Evolutionary conservation across 2,797 vertebrate species (phyloP).

Genomic region (Eremophila alpestris): DNA sequence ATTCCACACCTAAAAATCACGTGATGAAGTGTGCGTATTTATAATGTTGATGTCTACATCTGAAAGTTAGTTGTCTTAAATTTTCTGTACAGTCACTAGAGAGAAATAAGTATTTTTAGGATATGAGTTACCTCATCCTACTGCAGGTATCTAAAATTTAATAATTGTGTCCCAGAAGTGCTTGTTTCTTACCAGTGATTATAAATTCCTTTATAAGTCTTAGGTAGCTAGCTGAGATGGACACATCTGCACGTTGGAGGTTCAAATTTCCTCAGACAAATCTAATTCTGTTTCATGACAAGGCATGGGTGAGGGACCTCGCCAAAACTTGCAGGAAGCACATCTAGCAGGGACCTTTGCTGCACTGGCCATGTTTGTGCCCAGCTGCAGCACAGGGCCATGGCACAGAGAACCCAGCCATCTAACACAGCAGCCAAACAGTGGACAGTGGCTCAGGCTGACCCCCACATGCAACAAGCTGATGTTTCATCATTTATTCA

Average conservation of each 20-base stretch:
- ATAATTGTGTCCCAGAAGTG: background rate
- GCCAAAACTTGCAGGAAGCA: background rate
- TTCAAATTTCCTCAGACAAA: background rate
- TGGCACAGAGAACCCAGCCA: background rate
- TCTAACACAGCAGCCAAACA: background rate
- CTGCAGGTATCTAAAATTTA: background rate
- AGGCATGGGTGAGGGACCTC: background rate
- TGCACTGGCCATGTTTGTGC: background rate
- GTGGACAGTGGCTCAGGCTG: background rate
- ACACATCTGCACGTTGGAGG: background rate
- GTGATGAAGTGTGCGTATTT: background rate
- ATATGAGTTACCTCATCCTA: background rate
- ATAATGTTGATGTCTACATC: background rate
- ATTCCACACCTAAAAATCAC: accelerated
- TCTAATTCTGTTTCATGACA: background rate
- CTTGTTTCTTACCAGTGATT: background rate
- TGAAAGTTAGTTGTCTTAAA: background rate
- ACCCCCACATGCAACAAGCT: background rate
- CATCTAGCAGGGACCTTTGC: background rate
- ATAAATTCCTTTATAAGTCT: background rate
- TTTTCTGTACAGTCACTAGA: background rate
- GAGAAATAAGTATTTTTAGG: background rate
- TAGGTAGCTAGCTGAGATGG: background rate
- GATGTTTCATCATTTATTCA: background rate
- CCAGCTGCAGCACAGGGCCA: background rate